These are phyloP conservation scores for Machimus rusticus DNA, from an alignment of 2,888 invertebrate species.

Conservation along the genomic window DNA sequence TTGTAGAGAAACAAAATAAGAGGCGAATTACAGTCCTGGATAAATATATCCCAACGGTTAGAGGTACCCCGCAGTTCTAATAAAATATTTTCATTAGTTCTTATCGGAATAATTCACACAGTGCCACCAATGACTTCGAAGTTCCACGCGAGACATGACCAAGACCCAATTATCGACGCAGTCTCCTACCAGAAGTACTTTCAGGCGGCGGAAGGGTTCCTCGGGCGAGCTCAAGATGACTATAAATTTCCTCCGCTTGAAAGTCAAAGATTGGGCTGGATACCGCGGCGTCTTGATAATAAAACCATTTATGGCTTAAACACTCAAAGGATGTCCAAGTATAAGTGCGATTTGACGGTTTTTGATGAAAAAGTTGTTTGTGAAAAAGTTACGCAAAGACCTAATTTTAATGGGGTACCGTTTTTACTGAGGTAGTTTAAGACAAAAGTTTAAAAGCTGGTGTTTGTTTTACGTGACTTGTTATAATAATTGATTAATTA, in stretches of 20 bases:
- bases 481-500: background rate
- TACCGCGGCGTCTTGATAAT: constrained; percentile 49
- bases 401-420: constrained; percentile 55
- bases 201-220: constrained; percentile 35
- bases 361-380: constrained; percentile 56
- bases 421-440: constrained; percentile 52
- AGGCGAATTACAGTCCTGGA: constrained; percentile 53
- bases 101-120: constrained; percentile 44
- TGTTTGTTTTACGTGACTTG: background rate
- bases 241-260: constrained; percentile 54
- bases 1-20: constrained; percentile 56
- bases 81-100: background rate
- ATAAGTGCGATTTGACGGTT: constrained; percentile 57
- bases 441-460: background rate
- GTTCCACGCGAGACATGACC: constrained; percentile 54
- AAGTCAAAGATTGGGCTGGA: constrained; percentile 59
- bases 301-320: background rate
- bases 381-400: constrained; percentile 57
- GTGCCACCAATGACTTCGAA: constrained; percentile 55
- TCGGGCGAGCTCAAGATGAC: constrained; percentile 48
- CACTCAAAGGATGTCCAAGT: constrained; percentile 50
- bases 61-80: constrained; percentile 50
- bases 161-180: constrained; percentile 40
- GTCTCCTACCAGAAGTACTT: constrained; percentile 42
- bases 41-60: constrained; percentile 53